These are phyloP conservation scores for Andrena haemorrhoa DNA, from an alignment of 2,888 invertebrate species.

Conservation along the genomic window DNA sequence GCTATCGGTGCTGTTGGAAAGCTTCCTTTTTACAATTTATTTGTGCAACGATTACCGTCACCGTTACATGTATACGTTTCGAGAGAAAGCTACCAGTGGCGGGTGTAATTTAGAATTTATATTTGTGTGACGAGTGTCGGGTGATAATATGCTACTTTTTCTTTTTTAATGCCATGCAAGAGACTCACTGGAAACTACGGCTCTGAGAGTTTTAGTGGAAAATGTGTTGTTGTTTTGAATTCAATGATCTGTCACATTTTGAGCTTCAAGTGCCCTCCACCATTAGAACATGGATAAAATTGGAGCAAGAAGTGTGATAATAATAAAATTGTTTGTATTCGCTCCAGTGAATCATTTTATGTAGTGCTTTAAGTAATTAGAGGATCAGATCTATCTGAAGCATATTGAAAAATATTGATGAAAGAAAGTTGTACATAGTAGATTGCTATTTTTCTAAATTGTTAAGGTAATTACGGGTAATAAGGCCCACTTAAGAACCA, in stretches of 20 bases:
- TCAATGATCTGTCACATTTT: no score
- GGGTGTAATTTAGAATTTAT: neutral
- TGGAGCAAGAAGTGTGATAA: neutral
- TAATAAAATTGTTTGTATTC: neutral
- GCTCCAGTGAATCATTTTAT: neutral
- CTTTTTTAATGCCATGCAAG: neutral
- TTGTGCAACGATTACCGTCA: neutral
- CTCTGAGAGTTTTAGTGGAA: neutral
- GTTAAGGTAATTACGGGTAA: no score
- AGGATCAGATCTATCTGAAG: no score
- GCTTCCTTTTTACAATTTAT: constrained; percentile 1
- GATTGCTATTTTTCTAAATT: no score
- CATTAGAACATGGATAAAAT: neutral
- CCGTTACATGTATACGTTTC: neutral
- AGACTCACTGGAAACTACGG: neutral
- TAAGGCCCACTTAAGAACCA: neutral
- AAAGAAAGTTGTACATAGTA: no score
- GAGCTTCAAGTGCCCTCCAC: no score
- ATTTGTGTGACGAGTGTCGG: neutral
- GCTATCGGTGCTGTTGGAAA: constrained; percentile 40
- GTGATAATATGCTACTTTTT: neutral
- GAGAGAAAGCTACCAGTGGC: neutral
- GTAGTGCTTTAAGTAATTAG: no score
- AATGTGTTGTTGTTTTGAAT: no score
- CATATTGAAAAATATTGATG: no score